phyloP scores from a whole-genome alignment of 2,888 invertebrate genomes.

The Cosmia pyralina region DNA sequence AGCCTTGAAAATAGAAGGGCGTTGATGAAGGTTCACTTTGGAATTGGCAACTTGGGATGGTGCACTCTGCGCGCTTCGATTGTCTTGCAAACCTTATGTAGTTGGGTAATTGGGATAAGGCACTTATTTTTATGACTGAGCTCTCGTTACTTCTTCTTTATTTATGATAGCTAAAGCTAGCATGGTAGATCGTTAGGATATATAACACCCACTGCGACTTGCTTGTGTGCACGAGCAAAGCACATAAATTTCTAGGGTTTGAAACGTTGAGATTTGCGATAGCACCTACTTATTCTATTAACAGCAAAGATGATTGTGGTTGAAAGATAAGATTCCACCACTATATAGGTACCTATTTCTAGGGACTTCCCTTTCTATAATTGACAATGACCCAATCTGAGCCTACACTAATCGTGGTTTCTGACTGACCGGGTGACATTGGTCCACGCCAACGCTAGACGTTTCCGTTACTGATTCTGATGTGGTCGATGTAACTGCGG shows the following conservation, averaged over 20 bases:
- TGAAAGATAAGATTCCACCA: not conserved
- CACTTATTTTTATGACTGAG: not conserved
- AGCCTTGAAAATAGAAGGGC: not conserved
- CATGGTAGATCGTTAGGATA: not conserved
- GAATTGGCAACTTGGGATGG: not conserved
- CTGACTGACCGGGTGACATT: constrained; percentile 59
- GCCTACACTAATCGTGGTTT: constrained; percentile 56
- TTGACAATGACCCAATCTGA: constrained; percentile 63
- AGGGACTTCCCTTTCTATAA: constrained; percentile 39
- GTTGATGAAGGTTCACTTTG: not conserved
- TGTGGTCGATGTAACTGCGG: constrained; percentile 18
- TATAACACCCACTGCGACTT: not conserved
- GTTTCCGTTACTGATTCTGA: constrained; percentile 64
- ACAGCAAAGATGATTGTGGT: too few species aligned
- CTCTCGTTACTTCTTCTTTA: not conserved
- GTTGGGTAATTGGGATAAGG: not conserved
- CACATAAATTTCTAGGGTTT: not conserved
- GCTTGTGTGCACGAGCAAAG: not conserved
- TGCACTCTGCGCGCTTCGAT: too few species aligned
- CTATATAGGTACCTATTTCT: not conserved
- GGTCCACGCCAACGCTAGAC: constrained; percentile 56
- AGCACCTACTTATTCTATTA: too few species aligned
- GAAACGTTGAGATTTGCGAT: too few species aligned
- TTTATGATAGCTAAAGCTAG: too few species aligned
- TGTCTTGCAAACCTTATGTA: not conserved